Conservation (phyloP, 2,797 vertebrate genomes). For the Potorous gilbertii region DNA sequence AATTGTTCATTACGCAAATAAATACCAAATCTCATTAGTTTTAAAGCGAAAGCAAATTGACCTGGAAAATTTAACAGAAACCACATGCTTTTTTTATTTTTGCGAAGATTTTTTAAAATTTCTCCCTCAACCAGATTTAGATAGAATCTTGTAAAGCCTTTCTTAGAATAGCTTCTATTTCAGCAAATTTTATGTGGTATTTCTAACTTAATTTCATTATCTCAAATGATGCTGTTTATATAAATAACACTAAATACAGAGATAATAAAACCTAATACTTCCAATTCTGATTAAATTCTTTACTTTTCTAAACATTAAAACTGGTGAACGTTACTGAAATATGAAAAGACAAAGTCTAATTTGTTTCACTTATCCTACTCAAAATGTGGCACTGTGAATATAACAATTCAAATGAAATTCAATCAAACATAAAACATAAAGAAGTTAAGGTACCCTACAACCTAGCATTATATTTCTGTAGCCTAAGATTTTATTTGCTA, state of each 20-base stretch:
- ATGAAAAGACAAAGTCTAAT: background rate
- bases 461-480: background rate
- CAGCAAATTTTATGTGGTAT: background rate
- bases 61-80: background rate
- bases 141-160: background rate
- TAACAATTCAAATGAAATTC: background rate
- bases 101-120: background rate
- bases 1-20: background rate
- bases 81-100: background rate
- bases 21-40: background rate
- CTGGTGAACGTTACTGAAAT: background rate
- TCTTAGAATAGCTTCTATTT: background rate
- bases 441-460: background rate
- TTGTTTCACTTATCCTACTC: background rate
- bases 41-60: background rate
- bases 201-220: background rate
- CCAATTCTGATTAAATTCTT: background rate
- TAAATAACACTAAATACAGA: background rate
- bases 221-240: background rate
- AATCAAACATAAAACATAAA: background rate
- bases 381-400: background rate
- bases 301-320: background rate
- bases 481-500: background rate
- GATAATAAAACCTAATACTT: background rate
- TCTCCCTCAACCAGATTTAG: background rate